Base-by-base conservation (phyloP, 2,113 vertebrate species). In the Gavialis gangeticus region DNA sequence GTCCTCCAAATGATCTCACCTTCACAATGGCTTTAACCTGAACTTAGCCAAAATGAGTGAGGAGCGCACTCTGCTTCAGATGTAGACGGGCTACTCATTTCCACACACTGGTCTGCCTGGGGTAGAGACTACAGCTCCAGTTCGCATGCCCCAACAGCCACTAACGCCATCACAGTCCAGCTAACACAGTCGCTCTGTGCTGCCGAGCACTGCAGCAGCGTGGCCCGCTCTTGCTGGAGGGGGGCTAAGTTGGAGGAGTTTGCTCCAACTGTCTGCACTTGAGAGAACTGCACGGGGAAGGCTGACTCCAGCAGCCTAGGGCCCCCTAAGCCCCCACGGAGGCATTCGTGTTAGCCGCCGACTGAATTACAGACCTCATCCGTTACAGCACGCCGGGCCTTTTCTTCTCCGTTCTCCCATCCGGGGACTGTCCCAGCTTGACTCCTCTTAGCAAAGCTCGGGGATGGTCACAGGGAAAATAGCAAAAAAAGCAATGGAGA, bases 221-320 rank as follows among this genome's bases (percentile, higher is more conserved):
- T 69, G 3, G 59, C 56, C 25, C 0, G 1, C 5, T 2, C 14
- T 10, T 7, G 4, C 21, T 67, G 30, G 17, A 62, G 28, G 67
- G 0, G 0, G 30, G 73, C 63, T 60, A 56, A 27, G 54, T 5
- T n/a, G 28, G 85, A 16, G 0, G 3, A 54, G 57, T 18, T 3
- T 5, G 22, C 0, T 1, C 66, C 1, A 5, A 18, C 46, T 21
- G 17, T 69, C 37, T 30, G 25, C 37, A 11, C 77, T 57, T 22
- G 11, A 10, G 17, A 67, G 17, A 2, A 19, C 0, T 13, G 25
- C 1, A 1, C n/a, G 30, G 86, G 60, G 58, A n/a, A 12, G 21
- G 60, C 28, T 25, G 82, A 55, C 28, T 75, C 27, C 79, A 46
- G 82, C 34, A 64, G 64, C 63, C 14, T 19, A 1, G 1, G 19